Evolutionary conservation across 2,113 vertebrate genomes (phyloP).

Genomic region (Tupaia tana): DNA sequence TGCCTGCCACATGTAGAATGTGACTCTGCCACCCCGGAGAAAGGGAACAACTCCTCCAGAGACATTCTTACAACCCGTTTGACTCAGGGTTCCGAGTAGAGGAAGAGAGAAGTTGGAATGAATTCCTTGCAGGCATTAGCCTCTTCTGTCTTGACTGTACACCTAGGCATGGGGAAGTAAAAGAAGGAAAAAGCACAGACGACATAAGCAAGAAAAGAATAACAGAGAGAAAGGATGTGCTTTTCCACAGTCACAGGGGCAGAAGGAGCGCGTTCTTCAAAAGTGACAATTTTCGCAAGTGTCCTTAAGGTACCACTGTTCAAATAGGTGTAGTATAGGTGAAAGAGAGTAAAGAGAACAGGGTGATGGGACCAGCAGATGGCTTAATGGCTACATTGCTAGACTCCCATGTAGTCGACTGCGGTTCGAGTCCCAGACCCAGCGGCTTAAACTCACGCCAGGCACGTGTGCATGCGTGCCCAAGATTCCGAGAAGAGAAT

Average conservation of each 20-base stretch:
- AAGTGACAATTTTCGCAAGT: neutral
- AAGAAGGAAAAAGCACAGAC: neutral
- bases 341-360: neutral
- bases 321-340: neutral
- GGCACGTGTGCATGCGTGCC: no score
- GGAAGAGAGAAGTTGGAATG: neutral
- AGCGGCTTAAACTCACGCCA: no score
- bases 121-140: neutral
- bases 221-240: neutral
- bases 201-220: neutral
- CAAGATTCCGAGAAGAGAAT: no score
- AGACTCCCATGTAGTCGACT: no score
- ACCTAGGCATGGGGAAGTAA: neutral
- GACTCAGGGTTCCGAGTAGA: neutral
- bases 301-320: neutral
- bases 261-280: neutral
- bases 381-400: no score
- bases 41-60: neutral
- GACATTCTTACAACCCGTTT: slow-evolving; percentile 5
- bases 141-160: neutral
- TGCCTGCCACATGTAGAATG: slow-evolving; percentile 72
- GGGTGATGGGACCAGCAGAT: neutral
- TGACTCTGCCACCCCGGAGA: slow-evolving; percentile 42
- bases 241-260: neutral
- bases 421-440: no score